phyloP scores from a whole-genome alignment of 2,797 vertebrate genomes.

The Pogoniulus pusillus region DNA sequence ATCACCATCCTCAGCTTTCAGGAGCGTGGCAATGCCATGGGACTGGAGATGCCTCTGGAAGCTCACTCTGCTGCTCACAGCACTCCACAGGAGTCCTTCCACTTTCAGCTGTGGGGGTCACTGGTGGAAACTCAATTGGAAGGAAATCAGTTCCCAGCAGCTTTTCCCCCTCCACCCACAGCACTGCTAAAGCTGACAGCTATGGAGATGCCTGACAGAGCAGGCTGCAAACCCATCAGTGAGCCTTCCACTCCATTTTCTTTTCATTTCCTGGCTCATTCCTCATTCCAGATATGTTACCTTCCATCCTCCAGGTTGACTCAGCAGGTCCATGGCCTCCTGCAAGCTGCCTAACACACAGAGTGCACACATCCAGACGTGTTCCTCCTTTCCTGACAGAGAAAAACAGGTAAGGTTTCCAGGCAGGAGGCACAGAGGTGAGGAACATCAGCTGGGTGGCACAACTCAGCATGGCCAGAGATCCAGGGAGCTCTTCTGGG shows the following conservation, averaged over 20 bases:
- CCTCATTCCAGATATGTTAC: background rate
- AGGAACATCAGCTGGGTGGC: fast-evolving
- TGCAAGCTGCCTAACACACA: background rate
- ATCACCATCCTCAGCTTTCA: background rate
- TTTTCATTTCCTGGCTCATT: background rate
- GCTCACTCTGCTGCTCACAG: background rate
- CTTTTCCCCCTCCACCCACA: background rate
- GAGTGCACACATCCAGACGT: background rate
- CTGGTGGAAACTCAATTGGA: background rate
- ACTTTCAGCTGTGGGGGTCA: background rate
- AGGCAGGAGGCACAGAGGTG: background rate
- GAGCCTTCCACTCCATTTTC: background rate
- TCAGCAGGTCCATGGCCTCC: background rate
- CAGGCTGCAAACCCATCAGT: background rate
- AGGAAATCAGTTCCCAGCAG: background rate
- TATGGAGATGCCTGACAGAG: background rate
- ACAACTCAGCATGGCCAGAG: background rate
- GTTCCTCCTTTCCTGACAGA: background rate
- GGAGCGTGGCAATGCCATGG: background rate
- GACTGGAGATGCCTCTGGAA: background rate
- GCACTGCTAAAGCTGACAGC: background rate
- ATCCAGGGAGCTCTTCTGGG: background rate
- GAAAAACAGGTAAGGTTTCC: background rate
- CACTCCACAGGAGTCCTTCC: background rate
- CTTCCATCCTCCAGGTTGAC: background rate